phyloP scores from a whole-genome alignment of 1,140 invertebrate genomes.

The Coboldia fuscipes region DNA sequence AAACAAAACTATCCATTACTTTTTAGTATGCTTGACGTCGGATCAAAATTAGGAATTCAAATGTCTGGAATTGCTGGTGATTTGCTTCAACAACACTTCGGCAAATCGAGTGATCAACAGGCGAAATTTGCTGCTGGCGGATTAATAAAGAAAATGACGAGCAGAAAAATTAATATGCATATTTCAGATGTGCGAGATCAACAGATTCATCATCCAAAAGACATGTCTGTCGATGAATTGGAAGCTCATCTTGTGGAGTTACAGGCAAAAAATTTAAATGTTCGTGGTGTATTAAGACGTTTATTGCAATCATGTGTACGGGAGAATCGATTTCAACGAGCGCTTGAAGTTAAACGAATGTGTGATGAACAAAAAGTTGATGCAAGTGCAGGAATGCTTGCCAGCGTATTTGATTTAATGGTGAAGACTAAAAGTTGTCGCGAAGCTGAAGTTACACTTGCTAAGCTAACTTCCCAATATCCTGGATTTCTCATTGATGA shows the following conservation, averaged over 20 bases:
- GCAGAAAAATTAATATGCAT: neutral
- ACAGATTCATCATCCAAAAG: slow-evolving; percentile 15
- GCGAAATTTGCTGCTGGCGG: neutral
- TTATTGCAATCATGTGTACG: slow-evolving; percentile 22
- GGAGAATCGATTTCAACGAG: slow-evolving; percentile 19
- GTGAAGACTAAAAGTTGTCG: slow-evolving; percentile 15
- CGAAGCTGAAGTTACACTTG: slow-evolving; percentile 9
- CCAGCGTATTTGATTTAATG: slow-evolving; percentile 18
- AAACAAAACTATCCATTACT: no score
- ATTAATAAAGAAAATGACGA: slow-evolving; percentile 2
- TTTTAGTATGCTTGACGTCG: no score
- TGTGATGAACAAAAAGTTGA: slow-evolving; percentile 17
- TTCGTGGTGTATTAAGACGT: slow-evolving; percentile 21
- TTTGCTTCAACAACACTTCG: neutral
- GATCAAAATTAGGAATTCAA: neutral
- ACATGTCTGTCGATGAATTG: slow-evolving; percentile 26
- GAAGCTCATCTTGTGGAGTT: slow-evolving; percentile 26
- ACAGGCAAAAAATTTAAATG: slow-evolving; percentile 22
- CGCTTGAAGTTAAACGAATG: slow-evolving; percentile 17
- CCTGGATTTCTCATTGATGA: slow-evolving; percentile 23
- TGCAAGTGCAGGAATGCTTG: slow-evolving; percentile 22
- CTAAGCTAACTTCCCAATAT: neutral
- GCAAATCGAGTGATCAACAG: neutral
- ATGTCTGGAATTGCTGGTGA: neutral
- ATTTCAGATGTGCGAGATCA: neutral